Evolutionary conservation across 2,113 vertebrate species (phyloP).

Genomic region (Oncorhynchus tshawytscha): DNA sequence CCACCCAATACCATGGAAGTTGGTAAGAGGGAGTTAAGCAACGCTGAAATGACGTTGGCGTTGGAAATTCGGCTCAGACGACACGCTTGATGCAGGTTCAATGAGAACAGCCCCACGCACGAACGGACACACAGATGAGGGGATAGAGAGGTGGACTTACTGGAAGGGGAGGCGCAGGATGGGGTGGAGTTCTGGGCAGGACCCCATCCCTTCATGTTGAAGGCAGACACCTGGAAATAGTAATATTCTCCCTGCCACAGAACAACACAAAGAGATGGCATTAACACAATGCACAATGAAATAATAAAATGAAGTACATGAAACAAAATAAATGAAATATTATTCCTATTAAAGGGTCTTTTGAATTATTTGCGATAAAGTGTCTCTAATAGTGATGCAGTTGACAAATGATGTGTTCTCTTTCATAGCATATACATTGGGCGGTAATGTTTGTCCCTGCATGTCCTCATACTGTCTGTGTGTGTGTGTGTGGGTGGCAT

Average conservation of each 20-base stretch:
- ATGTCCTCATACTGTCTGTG: conserved; percentile 2
- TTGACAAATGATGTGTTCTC: no score
- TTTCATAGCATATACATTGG: no score
- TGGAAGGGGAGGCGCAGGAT: conserved; percentile 81
- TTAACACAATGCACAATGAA: not conserved
- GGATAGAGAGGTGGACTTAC: conserved; percentile 70
- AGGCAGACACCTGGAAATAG: conserved; percentile 84
- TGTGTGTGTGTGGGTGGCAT: not conserved
- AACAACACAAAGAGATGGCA: conserved; percentile 37
- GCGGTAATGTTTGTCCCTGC: not conserved
- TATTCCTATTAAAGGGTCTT: no score
- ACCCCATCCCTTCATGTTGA: conserved; percentile 95
- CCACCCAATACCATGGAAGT: conserved; percentile 50
- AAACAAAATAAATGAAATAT: no score
- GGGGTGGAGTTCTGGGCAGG: conserved; percentile 74
- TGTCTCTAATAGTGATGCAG: no score
- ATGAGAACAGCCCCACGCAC: not conserved
- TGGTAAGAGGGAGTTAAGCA: not conserved
- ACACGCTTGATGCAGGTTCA: no score
- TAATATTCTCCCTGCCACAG: conserved; percentile 76
- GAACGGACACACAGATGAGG: not conserved
- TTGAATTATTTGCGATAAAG: no score
- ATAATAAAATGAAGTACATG: no score
- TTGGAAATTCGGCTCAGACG: no score
- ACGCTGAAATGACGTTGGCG: no score